phyloP scores from a whole-genome alignment of 2,888 invertebrate species.

The Eupithecia vulgata region DNA sequence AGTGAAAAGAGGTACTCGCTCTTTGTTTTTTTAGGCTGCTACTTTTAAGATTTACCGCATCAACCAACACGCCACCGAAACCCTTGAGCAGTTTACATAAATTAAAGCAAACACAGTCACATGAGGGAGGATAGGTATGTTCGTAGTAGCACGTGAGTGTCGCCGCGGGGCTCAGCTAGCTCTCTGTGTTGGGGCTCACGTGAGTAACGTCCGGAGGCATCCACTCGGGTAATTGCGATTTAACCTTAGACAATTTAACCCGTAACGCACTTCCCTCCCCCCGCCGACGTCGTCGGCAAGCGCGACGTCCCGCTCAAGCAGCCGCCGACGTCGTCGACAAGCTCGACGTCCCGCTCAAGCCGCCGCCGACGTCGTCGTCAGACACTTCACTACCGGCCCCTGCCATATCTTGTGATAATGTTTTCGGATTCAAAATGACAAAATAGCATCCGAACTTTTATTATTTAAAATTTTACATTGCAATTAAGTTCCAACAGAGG shows the following conservation, averaged over 20 bases:
- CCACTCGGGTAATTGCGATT: constrained; percentile 24
- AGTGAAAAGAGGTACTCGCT: background rate
- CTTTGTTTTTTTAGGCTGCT: background rate
- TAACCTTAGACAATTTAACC: no score
- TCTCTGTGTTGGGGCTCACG: constrained; percentile 12
- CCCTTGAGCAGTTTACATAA: background rate
- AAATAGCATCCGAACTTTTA: no score
- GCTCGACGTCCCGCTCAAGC: no score
- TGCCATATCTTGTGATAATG: background rate
- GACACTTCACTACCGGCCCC: background rate
- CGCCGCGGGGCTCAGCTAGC: background rate
- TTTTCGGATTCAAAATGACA: no score
- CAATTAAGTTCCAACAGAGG: no score
- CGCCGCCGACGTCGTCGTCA: background rate
- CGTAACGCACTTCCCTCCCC: constrained; percentile 16
- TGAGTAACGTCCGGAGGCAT: constrained; percentile 17
- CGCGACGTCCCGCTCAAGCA: no score
- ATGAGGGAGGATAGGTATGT: background rate
- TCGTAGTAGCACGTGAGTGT: background rate
- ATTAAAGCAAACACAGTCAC: background rate
- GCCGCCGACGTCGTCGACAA: no score
- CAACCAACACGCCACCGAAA: background rate
- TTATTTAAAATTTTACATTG: no score
- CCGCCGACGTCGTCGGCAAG: no score
- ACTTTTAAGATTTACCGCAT: background rate